Conservation (phyloP, 2,797 vertebrate genomes). For the Spea hammondii region DNA sequence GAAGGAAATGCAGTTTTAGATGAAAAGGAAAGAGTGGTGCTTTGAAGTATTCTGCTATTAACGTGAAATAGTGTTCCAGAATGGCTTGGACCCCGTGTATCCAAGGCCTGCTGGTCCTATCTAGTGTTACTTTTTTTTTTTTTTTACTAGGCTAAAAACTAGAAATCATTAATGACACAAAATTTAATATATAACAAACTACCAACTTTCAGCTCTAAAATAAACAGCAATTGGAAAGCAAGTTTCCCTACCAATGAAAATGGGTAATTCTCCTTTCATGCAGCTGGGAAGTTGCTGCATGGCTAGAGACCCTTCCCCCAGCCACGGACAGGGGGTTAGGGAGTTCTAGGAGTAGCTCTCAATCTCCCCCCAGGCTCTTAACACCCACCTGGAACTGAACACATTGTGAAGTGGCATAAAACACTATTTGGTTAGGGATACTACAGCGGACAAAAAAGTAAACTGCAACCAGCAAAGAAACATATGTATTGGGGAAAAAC, state of each 20-base stretch:
- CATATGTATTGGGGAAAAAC: too few relatives aligned
- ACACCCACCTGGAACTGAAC: slow-evolving; percentile 16
- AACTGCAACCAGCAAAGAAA: too few relatives aligned
- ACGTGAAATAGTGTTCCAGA: too few relatives aligned
- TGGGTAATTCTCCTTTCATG: neutral
- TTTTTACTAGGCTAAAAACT: too few relatives aligned
- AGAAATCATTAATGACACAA: neutral
- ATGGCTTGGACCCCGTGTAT: too few relatives aligned
- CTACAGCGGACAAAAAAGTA: too few relatives aligned
- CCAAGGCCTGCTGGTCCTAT: too few relatives aligned
- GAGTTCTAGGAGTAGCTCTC: neutral
- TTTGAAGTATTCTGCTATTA: too few relatives aligned
- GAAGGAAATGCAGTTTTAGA: too few relatives aligned
- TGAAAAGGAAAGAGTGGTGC: too few relatives aligned
- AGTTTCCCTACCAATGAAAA: neutral
- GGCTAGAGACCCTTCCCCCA: neutral
- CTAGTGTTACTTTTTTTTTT: too few relatives aligned
- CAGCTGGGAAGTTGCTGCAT: neutral
- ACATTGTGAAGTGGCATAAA: slow-evolving; percentile 9
- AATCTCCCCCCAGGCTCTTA: neutral
- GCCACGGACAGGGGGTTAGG: neutral
- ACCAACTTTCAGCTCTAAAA: neutral
- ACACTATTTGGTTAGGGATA: neutral
- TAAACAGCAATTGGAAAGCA: neutral
- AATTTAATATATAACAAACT: neutral